Conservation (phyloP, 2,113 vertebrate species). For the Nasalis larvatus region DNA sequence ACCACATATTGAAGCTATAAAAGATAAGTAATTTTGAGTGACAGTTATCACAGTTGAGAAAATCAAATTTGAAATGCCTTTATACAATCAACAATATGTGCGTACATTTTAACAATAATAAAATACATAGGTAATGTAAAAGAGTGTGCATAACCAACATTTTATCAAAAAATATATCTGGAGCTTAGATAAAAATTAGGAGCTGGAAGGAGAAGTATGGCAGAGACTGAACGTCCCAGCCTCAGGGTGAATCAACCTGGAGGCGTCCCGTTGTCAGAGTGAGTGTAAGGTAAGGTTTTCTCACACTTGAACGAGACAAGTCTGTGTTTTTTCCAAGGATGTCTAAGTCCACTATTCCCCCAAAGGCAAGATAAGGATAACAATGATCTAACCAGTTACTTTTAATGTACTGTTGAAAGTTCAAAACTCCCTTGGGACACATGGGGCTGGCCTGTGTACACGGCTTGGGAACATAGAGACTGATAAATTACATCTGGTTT, state of each 20-base stretch:
- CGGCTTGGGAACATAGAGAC: background rate
- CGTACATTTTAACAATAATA: background rate
- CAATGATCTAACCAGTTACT: background rate
- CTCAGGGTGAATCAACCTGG: too few species aligned
- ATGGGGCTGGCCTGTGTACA: rapidly evolving
- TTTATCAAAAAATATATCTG: background rate
- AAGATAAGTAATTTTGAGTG: background rate
- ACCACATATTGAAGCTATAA: background rate
- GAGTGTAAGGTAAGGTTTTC: background rate
- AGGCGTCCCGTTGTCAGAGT: background rate
- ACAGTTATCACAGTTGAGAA: background rate
- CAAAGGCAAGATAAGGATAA: background rate
- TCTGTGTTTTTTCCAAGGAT: background rate
- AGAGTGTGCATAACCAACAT: background rate
- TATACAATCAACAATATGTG: background rate
- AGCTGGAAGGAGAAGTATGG: background rate
- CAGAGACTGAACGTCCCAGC: background rate
- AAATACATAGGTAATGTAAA: background rate
- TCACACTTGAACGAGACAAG: background rate
- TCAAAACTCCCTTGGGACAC: background rate
- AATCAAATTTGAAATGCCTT: background rate
- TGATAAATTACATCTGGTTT: background rate
- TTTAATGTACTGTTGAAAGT: background rate
- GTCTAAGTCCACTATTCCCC: background rate
- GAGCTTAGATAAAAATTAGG: background rate